Evolutionary conservation across 2,888 invertebrate genomes (phyloP), one percentile per base, ranked within the genome.

Genomic region (Campoletis raptor): DNA sequence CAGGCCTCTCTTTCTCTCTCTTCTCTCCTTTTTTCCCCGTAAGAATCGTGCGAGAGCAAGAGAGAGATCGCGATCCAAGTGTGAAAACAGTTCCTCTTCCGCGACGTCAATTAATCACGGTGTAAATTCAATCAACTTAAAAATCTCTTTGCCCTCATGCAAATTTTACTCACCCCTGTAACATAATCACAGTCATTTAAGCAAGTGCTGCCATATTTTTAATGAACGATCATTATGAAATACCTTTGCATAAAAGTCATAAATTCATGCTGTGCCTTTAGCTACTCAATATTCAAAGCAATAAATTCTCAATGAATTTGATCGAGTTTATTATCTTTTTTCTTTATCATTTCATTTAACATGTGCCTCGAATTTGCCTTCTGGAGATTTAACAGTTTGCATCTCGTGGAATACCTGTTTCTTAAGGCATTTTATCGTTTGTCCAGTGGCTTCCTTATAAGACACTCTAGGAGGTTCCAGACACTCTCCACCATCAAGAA

Each of bases 351-450:
- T 57, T 61, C 2, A 9, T 30, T 40, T 30, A 24, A 6, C 81
- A 42, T 52, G 37, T 42, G 52, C 70, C 61, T 66, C 61, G 42
- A 66, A 84, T 82, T 66, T 30, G 48, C 73, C 61, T 45, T 48
- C 70, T 37, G 21, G 42, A 81, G 69, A 79, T 82, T 84, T 66
- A 64, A 48, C 81, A 82, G 79, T 80, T 84, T 76, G 64, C 74
- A 69, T 64, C 76, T 40, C 57, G 40, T 42, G 74, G 69, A 82
- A 72, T 74, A 85, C 87, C 87, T 82, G 81, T 87, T 82, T 57
- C 77, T 54, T 64, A 45, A 64, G n/a, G 61, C 64, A 64, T 70
- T 24, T 73, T 79, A 83, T 79, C 64, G 78, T 79, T 72, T 48
- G 64, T 72, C 72, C 79, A n/a, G 66, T 73, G 77, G 74, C 87